Percentiles rank a stretch among this genome's conserved stretches.
Conservation (phyloP, 2,113 vertebrate species). For the Mustela lutreola region DNA sequence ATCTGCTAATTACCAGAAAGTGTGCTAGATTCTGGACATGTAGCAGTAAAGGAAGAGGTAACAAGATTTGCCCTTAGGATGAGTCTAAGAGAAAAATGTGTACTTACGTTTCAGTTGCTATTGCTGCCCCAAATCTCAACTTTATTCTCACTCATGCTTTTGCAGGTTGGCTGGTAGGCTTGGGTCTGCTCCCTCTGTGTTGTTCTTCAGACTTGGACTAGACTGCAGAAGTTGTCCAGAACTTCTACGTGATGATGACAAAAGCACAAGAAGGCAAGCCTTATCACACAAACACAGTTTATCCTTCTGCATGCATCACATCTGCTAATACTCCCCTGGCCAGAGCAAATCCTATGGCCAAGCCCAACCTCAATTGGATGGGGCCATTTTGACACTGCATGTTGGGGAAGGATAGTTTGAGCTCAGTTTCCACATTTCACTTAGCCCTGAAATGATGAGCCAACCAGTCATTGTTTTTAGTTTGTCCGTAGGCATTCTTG, state of each 20-base stretch:
- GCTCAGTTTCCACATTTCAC: neutral
- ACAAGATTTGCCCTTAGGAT: neutral
- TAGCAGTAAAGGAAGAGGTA: neutral
- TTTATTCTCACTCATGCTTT: neutral
- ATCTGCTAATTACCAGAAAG: neutral
- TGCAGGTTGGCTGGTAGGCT: neutral
- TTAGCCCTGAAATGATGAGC: neutral
- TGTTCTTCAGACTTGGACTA: neutral
- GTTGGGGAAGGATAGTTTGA: neutral
- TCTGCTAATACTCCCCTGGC: neutral
- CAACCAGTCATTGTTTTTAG: fast-evolving
- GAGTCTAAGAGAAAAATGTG: neutral
- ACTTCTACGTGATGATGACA: neutral
- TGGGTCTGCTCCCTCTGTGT: neutral
- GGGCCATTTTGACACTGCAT: neutral
- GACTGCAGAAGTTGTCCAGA: neutral
- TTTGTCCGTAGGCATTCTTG: neutral
- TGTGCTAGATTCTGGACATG: neutral
- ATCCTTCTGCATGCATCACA: neutral
- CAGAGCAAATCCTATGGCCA: neutral
- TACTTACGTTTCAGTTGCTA: neutral
- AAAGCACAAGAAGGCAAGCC: neutral
- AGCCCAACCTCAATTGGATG: neutral
- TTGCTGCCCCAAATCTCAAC: neutral
- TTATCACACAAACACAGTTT: neutral